Percentiles rank a stretch among this genome's conserved stretches.
Evolutionary conservation across 92 coral and sea anemone genomes (phyloP).

Genomic region (Phenganax subtilis): DNA sequence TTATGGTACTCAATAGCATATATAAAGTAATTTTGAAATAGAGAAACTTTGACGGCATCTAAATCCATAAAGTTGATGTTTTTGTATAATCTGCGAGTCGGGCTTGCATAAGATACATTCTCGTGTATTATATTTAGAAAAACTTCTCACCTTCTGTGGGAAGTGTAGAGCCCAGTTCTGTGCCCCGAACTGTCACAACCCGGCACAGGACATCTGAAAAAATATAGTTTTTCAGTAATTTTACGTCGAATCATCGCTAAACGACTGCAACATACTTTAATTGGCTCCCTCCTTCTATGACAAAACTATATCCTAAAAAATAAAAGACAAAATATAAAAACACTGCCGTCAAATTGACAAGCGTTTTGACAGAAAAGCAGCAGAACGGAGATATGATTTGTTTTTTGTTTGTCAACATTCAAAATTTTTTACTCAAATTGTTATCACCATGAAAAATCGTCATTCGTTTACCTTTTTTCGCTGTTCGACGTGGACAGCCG

Average conservation of each 20-base stretch:
- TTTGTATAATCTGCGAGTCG: not conserved
- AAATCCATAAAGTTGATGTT: not conserved
- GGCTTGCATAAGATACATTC: not conserved
- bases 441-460: too few relatives aligned
- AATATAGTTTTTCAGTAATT: not conserved
- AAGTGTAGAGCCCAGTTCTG: slow-evolving; percentile 39
- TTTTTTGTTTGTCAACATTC: too few relatives aligned
- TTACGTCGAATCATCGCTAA: not conserved
- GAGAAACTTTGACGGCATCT: not conserved
- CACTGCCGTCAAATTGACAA: not conserved
- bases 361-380: not conserved
- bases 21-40: not conserved
- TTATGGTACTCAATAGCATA: not conserved
- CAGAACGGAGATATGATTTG: too few relatives aligned
- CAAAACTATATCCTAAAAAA: slow-evolving; percentile 17
- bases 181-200: slow-evolving; percentile 41
- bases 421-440: too few relatives aligned
- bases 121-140: not conserved
- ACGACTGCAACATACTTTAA: slow-evolving; percentile 19
- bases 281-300: slow-evolving; percentile 36
- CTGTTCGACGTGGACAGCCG: slow-evolving; percentile 83
- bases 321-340: not conserved
- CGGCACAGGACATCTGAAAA: slow-evolving; percentile 33
- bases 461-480: slow-evolving; percentile 27
- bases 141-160: slow-evolving; percentile 30